phyloP scores from a whole-genome alignment of 2,888 invertebrate genomes.

The Acronicta alni region DNA sequence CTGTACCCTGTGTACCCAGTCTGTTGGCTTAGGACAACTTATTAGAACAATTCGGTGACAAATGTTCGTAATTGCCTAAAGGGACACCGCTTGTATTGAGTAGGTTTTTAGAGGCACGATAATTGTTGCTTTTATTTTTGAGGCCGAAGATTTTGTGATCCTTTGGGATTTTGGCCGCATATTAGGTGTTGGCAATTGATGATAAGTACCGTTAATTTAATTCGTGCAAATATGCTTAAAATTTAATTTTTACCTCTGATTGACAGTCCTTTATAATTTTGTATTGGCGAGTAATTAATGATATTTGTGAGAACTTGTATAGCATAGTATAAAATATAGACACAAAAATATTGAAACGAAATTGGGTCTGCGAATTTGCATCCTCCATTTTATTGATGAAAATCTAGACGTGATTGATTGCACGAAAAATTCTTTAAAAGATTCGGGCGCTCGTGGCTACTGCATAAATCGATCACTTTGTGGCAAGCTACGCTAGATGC shows the following conservation, averaged over 20 bases:
- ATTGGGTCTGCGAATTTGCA: background rate
- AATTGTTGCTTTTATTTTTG: slow-evolving; percentile 38
- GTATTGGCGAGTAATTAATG: no score
- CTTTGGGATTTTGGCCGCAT: background rate
- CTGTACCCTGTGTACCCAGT: slow-evolving; percentile 50
- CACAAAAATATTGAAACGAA: background rate
- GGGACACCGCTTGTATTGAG: slow-evolving; percentile 43
- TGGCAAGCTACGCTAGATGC: slow-evolving; percentile 10
- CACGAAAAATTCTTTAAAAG: slow-evolving; percentile 18
- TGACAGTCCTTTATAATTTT: no score
- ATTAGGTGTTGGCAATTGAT: no score
- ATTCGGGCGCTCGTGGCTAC: background rate
- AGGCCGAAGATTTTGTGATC: slow-evolving; percentile 8
- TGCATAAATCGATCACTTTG: slow-evolving; percentile 16
- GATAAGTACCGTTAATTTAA: no score
- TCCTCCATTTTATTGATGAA: slow-evolving; percentile 11
- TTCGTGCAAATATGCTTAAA: no score
- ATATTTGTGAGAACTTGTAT: no score
- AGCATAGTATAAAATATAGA: background rate
- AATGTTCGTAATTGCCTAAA: slow-evolving; percentile 55
- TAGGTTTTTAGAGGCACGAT: slow-evolving; percentile 32
- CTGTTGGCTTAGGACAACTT: slow-evolving; percentile 60
- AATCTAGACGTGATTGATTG: slow-evolving; percentile 22
- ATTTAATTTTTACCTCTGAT: no score
- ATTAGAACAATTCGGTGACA: slow-evolving; percentile 59